Evolutionary conservation across 2,797 vertebrate species (phyloP).

Genomic region (Phataginus tricuspis): DNA sequence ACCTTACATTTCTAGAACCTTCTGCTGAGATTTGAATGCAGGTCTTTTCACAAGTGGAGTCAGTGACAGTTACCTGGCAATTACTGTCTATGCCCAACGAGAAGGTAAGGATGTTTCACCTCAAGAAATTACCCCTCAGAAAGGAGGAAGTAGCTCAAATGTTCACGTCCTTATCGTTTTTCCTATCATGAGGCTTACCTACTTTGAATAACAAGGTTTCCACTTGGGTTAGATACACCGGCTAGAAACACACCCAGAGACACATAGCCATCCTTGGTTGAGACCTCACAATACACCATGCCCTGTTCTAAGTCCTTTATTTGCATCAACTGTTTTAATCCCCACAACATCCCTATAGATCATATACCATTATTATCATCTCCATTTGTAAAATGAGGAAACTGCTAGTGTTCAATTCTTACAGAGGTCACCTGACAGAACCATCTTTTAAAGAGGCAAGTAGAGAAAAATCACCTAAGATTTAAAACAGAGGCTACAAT

Average conservation of each 20-base stretch:
- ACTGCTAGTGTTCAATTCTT: not conserved
- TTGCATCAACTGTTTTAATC: not conserved
- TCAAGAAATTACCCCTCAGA: not conserved
- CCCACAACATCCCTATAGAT: not conserved
- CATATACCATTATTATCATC: not conserved
- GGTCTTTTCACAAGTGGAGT: not conserved
- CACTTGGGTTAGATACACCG: not conserved
- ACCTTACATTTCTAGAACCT: not conserved
- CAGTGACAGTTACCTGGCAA: not conserved
- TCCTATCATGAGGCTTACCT: not conserved
- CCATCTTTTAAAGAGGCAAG: not conserved
- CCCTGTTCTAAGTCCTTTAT: not conserved
- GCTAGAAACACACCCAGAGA: not conserved
- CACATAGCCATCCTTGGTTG: accelerated
- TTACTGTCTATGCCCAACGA: not conserved
- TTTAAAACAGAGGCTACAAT: not conserved
- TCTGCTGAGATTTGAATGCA: not conserved
- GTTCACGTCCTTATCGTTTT: not conserved
- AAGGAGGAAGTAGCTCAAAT: not conserved
- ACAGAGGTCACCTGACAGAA: not conserved
- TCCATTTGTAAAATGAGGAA: not conserved
- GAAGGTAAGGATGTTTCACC: not conserved
- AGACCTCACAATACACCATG: not conserved
- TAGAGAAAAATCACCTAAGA: not conserved
- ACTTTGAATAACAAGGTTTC: not conserved